These are phyloP conservation scores for Chiloscyllium plagiosum DNA, from an alignment of 2,113 vertebrate genomes.

Conservation along the genomic window DNA sequence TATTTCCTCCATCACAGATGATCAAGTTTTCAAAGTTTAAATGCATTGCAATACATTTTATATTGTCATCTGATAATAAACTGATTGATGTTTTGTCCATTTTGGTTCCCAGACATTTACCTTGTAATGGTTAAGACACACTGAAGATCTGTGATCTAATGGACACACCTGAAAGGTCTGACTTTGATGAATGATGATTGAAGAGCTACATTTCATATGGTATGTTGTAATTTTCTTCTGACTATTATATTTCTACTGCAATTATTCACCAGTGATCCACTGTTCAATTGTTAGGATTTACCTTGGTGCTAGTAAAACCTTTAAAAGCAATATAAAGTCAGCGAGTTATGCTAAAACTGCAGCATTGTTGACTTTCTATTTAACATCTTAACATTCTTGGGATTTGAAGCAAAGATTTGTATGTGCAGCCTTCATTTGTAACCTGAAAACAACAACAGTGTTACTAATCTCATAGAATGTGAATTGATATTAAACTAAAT, in stretches of 20 bases:
- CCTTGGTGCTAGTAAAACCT: neutral
- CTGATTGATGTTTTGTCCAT: neutral
- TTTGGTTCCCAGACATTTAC: neutral
- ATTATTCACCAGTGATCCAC: neutral
- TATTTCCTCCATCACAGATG: neutral
- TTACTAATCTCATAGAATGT: neutral
- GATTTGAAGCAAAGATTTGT: neutral
- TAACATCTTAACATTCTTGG: neutral
- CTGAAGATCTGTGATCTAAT: constrained; percentile 21
- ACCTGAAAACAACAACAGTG: neutral
- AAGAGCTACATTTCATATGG: constrained; percentile 26
- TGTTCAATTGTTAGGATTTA: neutral
- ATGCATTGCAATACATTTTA: neutral
- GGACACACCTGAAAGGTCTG: neutral
- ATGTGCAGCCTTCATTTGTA: neutral
- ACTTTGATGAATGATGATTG: neutral
- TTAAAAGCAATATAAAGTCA: neutral
- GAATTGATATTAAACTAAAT: neutral
- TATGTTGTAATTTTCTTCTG: neutral
- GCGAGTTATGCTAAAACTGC: neutral
- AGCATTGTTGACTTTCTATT: neutral
- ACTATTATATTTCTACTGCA: neutral
- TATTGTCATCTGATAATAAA: neutral
- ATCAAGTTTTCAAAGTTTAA: neutral
- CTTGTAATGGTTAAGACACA: neutral